A percentile compares a stretch with the other conserved stretches of the same genome.
These are phyloP conservation scores for Gastrophysa polygoni DNA, from an alignment of 2,888 invertebrate species.

Conservation along the genomic window DNA sequence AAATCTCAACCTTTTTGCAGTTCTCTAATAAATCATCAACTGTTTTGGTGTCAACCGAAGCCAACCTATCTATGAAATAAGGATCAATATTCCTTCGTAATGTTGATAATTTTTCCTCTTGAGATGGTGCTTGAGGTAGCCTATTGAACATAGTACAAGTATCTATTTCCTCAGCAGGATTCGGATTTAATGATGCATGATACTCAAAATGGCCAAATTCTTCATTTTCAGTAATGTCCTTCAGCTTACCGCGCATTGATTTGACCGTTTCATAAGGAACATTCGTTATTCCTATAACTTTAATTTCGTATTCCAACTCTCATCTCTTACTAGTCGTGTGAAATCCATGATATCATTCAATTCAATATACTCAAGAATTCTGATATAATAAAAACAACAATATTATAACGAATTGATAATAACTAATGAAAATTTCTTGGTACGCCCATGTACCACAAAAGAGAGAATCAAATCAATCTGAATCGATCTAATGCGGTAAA, in stretches of 20 bases:
- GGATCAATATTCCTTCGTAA: constrained; percentile 1
- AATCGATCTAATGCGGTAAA: too few species aligned
- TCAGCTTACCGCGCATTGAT: background rate
- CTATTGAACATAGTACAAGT: constrained; percentile 6
- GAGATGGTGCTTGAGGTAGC: background rate
- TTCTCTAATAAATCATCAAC: background rate
- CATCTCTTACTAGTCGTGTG: background rate
- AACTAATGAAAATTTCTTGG: background rate
- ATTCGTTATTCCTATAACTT: background rate
- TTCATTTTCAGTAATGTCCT: background rate
- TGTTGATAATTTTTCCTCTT: constrained; percentile 3
- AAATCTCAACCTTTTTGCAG: background rate
- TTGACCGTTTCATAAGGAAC: background rate
- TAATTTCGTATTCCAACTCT: background rate
- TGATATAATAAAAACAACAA: too few species aligned
- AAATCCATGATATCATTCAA: background rate
- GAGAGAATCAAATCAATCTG: too few species aligned
- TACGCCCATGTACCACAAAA: too few species aligned
- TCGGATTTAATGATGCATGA: constrained; percentile 1
- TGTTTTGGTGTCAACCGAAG: background rate
- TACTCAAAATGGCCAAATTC: background rate
- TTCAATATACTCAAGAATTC: background rate
- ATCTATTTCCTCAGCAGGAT: background rate
- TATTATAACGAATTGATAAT: background rate
- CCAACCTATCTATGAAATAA: constrained; percentile 8